Conservation (phyloP, 2,888 invertebrate genomes). For the Selenia dentaria region DNA sequence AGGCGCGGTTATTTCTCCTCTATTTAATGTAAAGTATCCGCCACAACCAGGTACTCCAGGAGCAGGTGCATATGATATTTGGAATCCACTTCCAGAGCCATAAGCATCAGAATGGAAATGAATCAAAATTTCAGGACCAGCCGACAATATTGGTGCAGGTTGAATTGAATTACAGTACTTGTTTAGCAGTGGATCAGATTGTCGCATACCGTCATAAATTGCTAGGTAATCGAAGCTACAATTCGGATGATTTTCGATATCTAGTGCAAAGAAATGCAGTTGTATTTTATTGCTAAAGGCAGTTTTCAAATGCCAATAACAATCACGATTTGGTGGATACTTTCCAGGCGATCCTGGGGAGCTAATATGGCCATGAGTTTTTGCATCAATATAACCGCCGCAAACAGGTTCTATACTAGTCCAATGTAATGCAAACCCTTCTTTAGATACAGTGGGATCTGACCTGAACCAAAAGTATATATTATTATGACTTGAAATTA, state of each 20-base stretch:
- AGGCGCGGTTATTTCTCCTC: constrained; percentile 88
- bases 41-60: constrained; percentile 94
- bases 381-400: constrained; percentile 87
- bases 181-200: constrained; percentile 80
- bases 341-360: constrained; percentile 96
- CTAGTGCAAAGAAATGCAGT: constrained; percentile 91
- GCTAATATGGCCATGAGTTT: constrained; percentile 89
- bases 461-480: constrained; percentile 93
- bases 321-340: constrained; percentile 94
- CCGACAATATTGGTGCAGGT: constrained; percentile 89
- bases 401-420: constrained; percentile 89
- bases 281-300: constrained; percentile 90
- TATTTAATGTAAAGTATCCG: constrained; percentile 87
- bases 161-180: constrained; percentile 90
- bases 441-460: constrained; percentile 85
- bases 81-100: constrained; percentile 91
- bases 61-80: constrained; percentile 89
- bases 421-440: constrained; percentile 93
- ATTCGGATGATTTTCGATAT: constrained; percentile 89
- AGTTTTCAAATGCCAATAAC: constrained; percentile 90
- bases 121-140: constrained; percentile 86
- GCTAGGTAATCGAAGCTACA: constrained; percentile 92
- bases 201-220: constrained; percentile 82
- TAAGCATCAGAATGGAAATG: constrained; percentile 93
- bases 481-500: constrained; percentile 90